Conservation (phyloP, 2,797 vertebrate genomes). For the Eurystomus glaucurus region DNA sequence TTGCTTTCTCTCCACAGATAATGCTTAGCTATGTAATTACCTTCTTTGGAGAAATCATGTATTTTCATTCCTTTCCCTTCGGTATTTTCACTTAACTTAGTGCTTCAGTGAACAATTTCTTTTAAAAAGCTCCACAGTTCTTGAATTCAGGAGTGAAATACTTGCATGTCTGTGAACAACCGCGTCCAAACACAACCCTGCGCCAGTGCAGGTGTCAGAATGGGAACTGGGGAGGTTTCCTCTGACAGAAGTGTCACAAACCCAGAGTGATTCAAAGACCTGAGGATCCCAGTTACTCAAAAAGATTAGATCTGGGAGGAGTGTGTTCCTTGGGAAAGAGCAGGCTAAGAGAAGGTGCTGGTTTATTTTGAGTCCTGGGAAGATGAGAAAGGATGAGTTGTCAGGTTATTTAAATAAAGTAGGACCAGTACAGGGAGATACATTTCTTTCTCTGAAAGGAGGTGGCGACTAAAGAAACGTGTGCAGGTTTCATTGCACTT, state of each 20-base stretch:
- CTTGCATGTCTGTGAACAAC: not conserved
- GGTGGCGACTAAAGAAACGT: not conserved
- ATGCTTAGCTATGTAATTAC: not conserved
- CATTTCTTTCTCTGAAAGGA: slow-evolving; percentile 17
- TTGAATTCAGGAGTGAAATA: not conserved
- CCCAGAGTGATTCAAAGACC: not conserved
- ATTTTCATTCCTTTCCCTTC: not conserved
- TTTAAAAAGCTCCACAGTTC: not conserved
- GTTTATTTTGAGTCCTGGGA: slow-evolving; percentile 33
- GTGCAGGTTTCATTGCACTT: not conserved
- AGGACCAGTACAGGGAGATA: not conserved
- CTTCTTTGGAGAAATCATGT: slow-evolving; percentile 11
- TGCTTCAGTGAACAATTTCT: slow-evolving; percentile 7
- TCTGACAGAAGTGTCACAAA: slow-evolving; percentile 7
- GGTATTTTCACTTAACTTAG: slow-evolving; percentile 16
- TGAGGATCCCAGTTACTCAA: not conserved
- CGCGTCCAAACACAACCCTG: not conserved
- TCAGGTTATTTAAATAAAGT: not conserved
- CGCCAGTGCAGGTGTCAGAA: not conserved
- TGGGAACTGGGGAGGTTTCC: slow-evolving; percentile 17
- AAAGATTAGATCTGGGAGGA: not conserved
- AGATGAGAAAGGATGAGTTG: slow-evolving; percentile 3
- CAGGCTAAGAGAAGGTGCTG: not conserved
- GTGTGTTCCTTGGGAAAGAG: not conserved
- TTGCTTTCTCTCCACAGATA: not conserved